phyloP scores from a whole-genome alignment of 2,888 invertebrate genomes.

The Drosophila merina region DNA sequence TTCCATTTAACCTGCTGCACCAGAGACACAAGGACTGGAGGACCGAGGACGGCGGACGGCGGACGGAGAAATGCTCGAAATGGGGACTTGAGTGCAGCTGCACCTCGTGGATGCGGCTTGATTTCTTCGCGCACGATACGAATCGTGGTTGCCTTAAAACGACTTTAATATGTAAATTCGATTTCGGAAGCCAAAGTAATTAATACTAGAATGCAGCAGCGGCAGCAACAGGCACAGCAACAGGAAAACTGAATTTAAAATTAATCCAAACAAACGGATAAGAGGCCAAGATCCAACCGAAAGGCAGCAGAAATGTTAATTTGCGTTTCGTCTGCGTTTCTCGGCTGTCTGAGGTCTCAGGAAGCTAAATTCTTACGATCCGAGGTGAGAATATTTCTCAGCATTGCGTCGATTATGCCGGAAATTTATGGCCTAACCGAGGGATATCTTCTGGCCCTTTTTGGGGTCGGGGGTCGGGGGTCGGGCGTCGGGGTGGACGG shows the following conservation, averaged over 20 bases:
- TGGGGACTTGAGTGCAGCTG: conserved; percentile 37
- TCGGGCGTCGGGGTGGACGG: conserved; percentile 31
- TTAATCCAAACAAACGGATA: conserved; percentile 81
- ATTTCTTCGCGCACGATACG: conserved; percentile 74
- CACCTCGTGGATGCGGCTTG: conserved; percentile 56
- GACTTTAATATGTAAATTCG: conserved; percentile 83
- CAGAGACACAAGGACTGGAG: conserved; percentile 41
- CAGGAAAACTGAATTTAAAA: conserved; percentile 75
- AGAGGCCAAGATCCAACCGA: conserved; percentile 57
- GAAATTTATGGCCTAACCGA: conserved; percentile 73
- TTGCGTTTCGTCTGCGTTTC: conserved; percentile 52
- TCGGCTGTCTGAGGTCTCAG: conserved; percentile 45
- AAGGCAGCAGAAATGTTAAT: conserved; percentile 78
- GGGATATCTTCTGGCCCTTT: conserved; percentile 20
- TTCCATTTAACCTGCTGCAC: conserved; percentile 79
- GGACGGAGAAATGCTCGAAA: conserved; percentile 41
- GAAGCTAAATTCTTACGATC: conserved; percentile 62
- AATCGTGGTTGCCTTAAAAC: conserved; percentile 75
- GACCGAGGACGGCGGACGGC: conserved; percentile 31
- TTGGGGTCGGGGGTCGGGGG: conserved; percentile 40
- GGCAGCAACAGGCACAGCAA: conserved; percentile 33
- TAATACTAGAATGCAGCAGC: conserved; percentile 81
- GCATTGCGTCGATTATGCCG: conserved; percentile 81
- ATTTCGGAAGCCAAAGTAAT: conserved; percentile 84
- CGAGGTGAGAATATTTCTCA: conserved; percentile 81